Conservation (phyloP, 1,140 invertebrate genomes). For the Chrysopa pallens region DNA sequence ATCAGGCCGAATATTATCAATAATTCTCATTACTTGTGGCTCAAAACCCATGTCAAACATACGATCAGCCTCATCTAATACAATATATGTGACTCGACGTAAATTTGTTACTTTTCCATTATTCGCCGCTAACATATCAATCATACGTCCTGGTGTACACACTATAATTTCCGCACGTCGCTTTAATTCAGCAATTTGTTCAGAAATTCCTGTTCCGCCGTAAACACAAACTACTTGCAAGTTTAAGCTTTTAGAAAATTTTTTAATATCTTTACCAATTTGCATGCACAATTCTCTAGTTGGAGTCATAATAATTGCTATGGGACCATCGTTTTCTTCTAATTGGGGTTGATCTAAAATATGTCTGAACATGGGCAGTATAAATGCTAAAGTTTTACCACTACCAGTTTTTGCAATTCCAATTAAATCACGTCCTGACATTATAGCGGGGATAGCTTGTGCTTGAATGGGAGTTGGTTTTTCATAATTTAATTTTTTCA, state of each 20-base stretch:
- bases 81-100: slow-evolving; percentile 86
- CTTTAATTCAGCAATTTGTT: slow-evolving; percentile 96
- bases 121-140: slow-evolving; percentile 98
- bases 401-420: slow-evolving; percentile 99
- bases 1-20: slow-evolving; percentile 94
- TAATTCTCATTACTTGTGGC: slow-evolving; percentile 95
- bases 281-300: slow-evolving; percentile 98
- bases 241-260: slow-evolving; percentile 80
- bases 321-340: slow-evolving; percentile 92
- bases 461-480: slow-evolving; percentile 98
- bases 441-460: slow-evolving; percentile 97
- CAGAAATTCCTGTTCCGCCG: slow-evolving; percentile 92
- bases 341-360: slow-evolving; percentile 86
- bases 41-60: slow-evolving; percentile 99
- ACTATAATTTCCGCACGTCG: slow-evolving; percentile 95
- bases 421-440: slow-evolving; percentile 93
- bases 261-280: slow-evolving; percentile 92
- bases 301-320: slow-evolving; percentile 93
- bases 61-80: slow-evolving; percentile 95
- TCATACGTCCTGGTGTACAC: slow-evolving; percentile 98
- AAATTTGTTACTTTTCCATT: slow-evolving; percentile 94
- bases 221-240: slow-evolving; percentile 92
- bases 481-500: slow-evolving; percentile 86
- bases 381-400: slow-evolving; percentile 96
- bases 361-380: slow-evolving; percentile 96